Percentiles rank a stretch among this genome's conserved stretches.
These are phyloP conservation scores for Drosophila pseudotakahashii DNA, from an alignment of 2,888 invertebrate species.

Conservation along the genomic window DNA sequence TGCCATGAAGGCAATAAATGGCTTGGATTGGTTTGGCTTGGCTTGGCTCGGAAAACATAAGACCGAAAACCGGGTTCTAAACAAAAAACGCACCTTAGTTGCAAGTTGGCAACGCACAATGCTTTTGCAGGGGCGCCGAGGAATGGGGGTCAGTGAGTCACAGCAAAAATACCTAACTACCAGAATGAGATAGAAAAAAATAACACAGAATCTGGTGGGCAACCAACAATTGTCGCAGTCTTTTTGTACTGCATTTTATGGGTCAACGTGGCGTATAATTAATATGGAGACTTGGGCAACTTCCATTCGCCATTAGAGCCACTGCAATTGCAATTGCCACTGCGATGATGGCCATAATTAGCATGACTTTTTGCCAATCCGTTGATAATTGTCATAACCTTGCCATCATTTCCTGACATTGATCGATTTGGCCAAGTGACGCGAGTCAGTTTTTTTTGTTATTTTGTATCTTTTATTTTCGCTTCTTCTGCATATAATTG, in stretches of 20 bases:
- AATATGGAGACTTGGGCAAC: conserved; percentile 71
- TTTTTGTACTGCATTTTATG: conserved; percentile 56
- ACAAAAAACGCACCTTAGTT: conserved; percentile 66
- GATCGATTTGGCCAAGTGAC: conserved; percentile 68
- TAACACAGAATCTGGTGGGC: conserved; percentile 55
- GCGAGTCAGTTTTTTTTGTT: conserved; percentile 14
- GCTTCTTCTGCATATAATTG: conserved; percentile 60
- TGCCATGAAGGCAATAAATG: conserved; percentile 79
- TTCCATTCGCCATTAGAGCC: conserved; percentile 73
- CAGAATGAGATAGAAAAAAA: conserved; percentile 5
- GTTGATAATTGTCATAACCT: conserved; percentile 73
- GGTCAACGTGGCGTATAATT: conserved; percentile 77
- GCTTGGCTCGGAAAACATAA: conserved; percentile 1
- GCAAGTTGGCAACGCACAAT: conserved; percentile 70
- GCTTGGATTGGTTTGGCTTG: conserved; percentile 43
- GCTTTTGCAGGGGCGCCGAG: conserved; percentile 21
- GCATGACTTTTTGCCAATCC: conserved; percentile 43
- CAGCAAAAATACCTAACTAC: conserved; percentile 1
- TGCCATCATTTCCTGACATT: conserved; percentile 79
- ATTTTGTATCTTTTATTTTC: conserved; percentile 1
- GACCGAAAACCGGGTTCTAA: conserved; percentile 63
- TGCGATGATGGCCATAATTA: conserved; percentile 33
- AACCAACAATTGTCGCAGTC: conserved; percentile 64
- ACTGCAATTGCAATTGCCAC: conserved; percentile 37
- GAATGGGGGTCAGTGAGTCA: conserved; percentile 63